Evolutionary conservation across 2,113 vertebrate species (phyloP), one percentile per base, ranked within the genome.

Genomic region (Paraplagusia blochii): DNA sequence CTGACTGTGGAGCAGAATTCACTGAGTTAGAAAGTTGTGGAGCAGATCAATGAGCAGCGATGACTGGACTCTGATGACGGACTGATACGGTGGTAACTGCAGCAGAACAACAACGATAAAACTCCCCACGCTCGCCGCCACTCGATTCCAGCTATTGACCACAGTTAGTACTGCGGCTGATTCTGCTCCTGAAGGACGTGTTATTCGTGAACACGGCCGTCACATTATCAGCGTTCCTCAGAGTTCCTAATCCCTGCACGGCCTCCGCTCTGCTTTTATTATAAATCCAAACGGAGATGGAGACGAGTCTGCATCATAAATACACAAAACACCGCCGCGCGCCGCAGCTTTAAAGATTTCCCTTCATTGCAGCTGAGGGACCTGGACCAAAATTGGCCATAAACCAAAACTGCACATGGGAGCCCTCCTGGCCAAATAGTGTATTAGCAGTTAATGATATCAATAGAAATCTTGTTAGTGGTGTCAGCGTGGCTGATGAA

Each of bases 391-490:
- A 56, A 56, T 44, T 56, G 42, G 54, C 42, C 54, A 18, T 11
- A 45, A 45, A 45, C n/a, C 22, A 57, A 45, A 57, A 45, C 22
- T 44, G 3, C 54, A 34, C 54, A 17, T 44, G 42, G 53, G 53
- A 35, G 22, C 34, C 12, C 40, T 53, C 40, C 9, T 53, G 12
- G 36, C 13, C 22, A 16, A 34, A 40, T 6, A 51, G 34, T 29
- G 46, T 61, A 35, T 44, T 42, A 50, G 15, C 19, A n/a, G 19
- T 33, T 57, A 57, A 57, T 34, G 47, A 35, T 34, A 34, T 43
- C 29, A 17, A 34, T 44, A 35, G 13, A 44, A 35, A 44, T 44
- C 22, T 15, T 35, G 22, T 60, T 42, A 50, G 36, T 16, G 36
- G 4, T 15, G 46, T 43, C 18, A 18, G 3, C 13, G 47, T 48